Conservation (phyloP, 1,140 invertebrate genomes). For the Coptotermes formosanus region DNA sequence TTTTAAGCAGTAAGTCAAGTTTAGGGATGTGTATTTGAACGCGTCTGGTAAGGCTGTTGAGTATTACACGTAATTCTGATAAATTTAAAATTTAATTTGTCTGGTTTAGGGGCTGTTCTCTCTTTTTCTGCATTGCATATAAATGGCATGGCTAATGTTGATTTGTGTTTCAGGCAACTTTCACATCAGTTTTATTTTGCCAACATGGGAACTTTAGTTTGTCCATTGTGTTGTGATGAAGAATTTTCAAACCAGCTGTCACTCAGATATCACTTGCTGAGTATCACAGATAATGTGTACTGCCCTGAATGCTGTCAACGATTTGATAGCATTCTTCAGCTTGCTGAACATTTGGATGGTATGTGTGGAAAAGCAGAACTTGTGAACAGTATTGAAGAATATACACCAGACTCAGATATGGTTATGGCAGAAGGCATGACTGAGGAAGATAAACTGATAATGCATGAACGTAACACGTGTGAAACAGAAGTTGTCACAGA, state of each 20-base stretch:
- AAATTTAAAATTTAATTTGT: no score
- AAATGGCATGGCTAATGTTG: no score
- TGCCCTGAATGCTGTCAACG: slow-evolving; percentile 58
- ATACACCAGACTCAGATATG: background rate
- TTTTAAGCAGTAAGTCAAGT: no score
- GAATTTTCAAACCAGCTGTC: slow-evolving; percentile 56
- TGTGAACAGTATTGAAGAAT: background rate
- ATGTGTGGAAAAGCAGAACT: background rate
- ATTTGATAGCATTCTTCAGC: slow-evolving; percentile 51
- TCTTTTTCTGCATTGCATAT: no score
- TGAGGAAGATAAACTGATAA: background rate
- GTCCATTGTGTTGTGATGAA: slow-evolving; percentile 63
- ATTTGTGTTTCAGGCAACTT: no score
- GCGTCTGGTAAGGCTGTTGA: no score
- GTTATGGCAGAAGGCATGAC: background rate
- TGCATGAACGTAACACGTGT: background rate
- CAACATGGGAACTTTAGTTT: slow-evolving; percentile 45
- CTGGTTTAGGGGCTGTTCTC: no score
- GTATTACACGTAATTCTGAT: no score
- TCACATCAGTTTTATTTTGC: background rate
- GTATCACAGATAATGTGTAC: slow-evolving; percentile 56
- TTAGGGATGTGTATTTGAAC: no score
- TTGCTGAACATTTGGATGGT: slow-evolving; percentile 55
- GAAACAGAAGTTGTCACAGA: background rate
- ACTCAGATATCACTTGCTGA: slow-evolving; percentile 59